Evolutionary conservation across 1,140 invertebrate species (phyloP), one percentile per base, ranked within the genome.

Genomic region (Drosophila kepulauana): DNA sequence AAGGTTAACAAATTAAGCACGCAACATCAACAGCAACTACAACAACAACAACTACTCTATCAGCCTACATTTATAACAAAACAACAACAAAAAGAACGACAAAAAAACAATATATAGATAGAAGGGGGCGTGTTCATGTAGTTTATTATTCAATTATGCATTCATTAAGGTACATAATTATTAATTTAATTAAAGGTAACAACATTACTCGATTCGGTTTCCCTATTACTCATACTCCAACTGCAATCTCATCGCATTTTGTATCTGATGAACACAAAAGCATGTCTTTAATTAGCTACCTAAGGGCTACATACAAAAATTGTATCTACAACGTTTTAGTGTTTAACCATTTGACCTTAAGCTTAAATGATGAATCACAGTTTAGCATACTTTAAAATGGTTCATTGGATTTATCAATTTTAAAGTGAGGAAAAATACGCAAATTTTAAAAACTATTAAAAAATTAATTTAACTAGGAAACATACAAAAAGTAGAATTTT

Each of bases 91-190:
- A 5, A 58, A 20, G 4, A 16, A 43, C 16, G 30, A 56, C 11
- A 16, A 5, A 6, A 13, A 38, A 10, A 3, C 35, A 54, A 30
- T 33, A 16, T 30, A 5, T 30, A 10, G 13, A 38, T 7, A 38
- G 28, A 38, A 8, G 49, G 20, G 38, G 49, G 35, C 30, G 16
- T 46, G n/a, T 54, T 51, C 63, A 78, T 74, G 84, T 84, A 78
- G 82, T 87, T 87, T 87, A 87, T 88, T 84, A 89, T 89, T 87
- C 85, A 87, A 87, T 87, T 87, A 87, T 78, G 81, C 84, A 59
- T 80, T 84, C 84, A 87, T 87, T 87, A 87, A 80, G 77, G 69
- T 81, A 88, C 85, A 87, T 80, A 87, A 87, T 89, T 89, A 87
- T 89, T 89, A 84, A 87, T 84, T 87, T 75, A 88, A 87, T 87